These are phyloP conservation scores for Syngnathus scovelli DNA, from an alignment of 2,113 vertebrate species.

Conservation along the genomic window DNA sequence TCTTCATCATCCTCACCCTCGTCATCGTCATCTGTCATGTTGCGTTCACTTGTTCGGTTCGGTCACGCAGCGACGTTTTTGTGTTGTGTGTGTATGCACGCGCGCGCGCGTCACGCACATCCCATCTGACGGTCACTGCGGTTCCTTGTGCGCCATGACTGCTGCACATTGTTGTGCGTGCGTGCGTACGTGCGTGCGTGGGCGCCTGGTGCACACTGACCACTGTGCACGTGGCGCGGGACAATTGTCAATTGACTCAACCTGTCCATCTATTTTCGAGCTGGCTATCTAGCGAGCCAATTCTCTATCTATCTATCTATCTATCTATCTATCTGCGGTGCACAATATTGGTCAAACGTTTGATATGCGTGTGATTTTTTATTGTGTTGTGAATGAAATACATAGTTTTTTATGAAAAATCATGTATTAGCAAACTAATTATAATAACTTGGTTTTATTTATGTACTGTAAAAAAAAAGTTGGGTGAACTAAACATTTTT, in stretches of 20 bases:
- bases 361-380: too few relatives aligned
- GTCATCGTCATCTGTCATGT: neutral
- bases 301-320: too few relatives aligned
- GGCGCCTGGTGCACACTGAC: conserved; percentile 40
- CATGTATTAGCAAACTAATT: too few relatives aligned
- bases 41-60: conserved; percentile 7
- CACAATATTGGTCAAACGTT: too few relatives aligned
- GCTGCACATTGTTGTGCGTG: neutral
- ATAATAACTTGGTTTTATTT: too few relatives aligned
- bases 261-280: neutral
- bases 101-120: neutral
- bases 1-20: conserved; percentile 14
- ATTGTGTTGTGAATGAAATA: too few relatives aligned
- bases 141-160: conserved; percentile 4
- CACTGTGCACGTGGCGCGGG: conserved; percentile 16
- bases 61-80: neutral
- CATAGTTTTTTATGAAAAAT: too few relatives aligned
- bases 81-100: conserved; percentile 14
- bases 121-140: neutral
- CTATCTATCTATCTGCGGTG: too few relatives aligned
- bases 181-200: neutral
- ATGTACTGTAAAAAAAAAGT: too few relatives aligned
- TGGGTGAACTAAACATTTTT: too few relatives aligned
- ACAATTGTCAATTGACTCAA: conserved; percentile 1
- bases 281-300: too few relatives aligned